These are phyloP conservation scores for Papilio helenus DNA, from an alignment of 1,140 invertebrate genomes.

Conservation along the genomic window DNA sequence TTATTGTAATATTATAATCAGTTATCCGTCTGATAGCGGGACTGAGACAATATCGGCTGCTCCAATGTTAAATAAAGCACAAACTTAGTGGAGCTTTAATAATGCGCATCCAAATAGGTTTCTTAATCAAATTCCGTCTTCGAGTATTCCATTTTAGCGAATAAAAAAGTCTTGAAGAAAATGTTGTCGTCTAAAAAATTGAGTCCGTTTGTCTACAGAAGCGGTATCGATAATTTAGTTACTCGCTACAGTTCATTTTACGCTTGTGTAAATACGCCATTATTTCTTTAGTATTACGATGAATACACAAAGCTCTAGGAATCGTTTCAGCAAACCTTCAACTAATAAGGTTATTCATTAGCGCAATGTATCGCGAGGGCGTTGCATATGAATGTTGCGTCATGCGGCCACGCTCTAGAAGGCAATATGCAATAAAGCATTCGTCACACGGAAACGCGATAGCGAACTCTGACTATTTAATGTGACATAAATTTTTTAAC, in stretches of 20 bases:
- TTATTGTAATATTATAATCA: conserved; percentile 46
- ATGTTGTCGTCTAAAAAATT: conserved; percentile 44
- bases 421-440: conserved; percentile 48
- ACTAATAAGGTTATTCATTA: conserved; percentile 63
- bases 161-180: conserved; percentile 42
- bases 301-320: conserved; percentile 44
- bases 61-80: conserved; percentile 43
- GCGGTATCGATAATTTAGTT: conserved; percentile 61
- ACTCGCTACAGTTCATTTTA: conserved; percentile 57
- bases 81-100: conserved; percentile 38
- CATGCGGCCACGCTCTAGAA: conserved; percentile 48
- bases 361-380: conserved; percentile 59
- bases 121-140: conserved; percentile 40
- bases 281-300: conserved; percentile 37
- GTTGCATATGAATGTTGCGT: conserved; percentile 61
- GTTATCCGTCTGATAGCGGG: conserved; percentile 11
- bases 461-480: conserved; percentile 43
- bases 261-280: conserved; percentile 48
- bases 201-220: conserved; percentile 45
- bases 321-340: conserved; percentile 61
- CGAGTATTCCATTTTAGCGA: conserved; percentile 36
- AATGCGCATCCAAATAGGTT: conserved; percentile 38
- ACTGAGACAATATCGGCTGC: conserved; percentile 19
- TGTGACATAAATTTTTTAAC: conserved; percentile 17
- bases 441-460: conserved; percentile 42